A percentile compares a stretch with the other conserved stretches of the same genome.
phyloP scores from a whole-genome alignment of 2,797 vertebrate genomes.

The Avahi laniger region DNA sequence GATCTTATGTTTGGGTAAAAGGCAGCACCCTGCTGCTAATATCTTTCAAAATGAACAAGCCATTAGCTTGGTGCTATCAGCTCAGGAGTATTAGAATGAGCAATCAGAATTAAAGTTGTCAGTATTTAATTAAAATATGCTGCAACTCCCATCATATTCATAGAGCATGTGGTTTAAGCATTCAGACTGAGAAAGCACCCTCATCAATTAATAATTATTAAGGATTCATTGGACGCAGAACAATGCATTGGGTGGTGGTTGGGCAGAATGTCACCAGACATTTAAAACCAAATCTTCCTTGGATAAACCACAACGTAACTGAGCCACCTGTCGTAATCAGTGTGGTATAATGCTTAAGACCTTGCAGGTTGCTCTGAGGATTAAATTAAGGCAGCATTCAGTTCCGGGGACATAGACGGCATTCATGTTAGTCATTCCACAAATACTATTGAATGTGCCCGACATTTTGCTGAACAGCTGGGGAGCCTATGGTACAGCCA shows the following conservation, averaged over 20 bases:
- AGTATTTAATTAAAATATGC: conserved; percentile 78
- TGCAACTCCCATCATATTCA: conserved; percentile 40
- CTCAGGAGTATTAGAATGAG: conserved; percentile 58
- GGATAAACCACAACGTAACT: not conserved
- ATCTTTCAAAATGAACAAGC: conserved; percentile 65
- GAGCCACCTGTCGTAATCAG: not conserved
- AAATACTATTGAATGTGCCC: not conserved
- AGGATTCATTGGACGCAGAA: conserved; percentile 15
- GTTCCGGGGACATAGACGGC: not conserved
- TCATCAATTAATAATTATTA: conserved; percentile 73
- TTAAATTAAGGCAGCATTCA: rapidly evolving
- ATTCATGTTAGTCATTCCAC: not conserved
- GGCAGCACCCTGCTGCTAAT: conserved; percentile 57
- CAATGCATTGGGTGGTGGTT: not conserved
- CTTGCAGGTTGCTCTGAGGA: not conserved
- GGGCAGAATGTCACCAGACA: not conserved
- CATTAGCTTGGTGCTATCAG: conserved; percentile 63
- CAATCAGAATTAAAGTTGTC: conserved; percentile 69
- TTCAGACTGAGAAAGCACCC: conserved; percentile 24
- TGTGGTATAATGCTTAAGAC: not conserved
- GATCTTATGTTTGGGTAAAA: conserved; percentile 69
- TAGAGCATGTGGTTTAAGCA: conserved; percentile 56
- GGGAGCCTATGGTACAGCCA: not conserved
- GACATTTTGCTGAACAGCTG: not conserved
- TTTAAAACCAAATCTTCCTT: conserved; percentile 33